A percentile compares a stretch with the other conserved stretches of the same genome.
Evolutionary conservation across 2,888 invertebrate species (phyloP).

Genomic region (Gibbula magus): DNA sequence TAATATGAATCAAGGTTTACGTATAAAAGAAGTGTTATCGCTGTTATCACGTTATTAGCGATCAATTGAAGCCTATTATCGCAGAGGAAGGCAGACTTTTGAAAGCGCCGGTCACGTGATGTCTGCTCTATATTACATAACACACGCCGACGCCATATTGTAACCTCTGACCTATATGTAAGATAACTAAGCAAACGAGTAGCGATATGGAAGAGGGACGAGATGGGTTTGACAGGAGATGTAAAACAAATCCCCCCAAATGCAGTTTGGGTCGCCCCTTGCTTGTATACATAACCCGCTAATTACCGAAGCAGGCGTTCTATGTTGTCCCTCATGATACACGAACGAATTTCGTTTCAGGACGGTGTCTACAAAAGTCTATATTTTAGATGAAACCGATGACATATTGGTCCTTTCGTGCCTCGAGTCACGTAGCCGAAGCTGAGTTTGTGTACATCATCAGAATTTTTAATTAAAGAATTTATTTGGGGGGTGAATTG

Average conservation of each 20-base stretch:
- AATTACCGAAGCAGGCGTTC: background rate
- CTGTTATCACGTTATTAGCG: background rate
- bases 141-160: constrained; percentile 1
- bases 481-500: constrained; percentile 7
- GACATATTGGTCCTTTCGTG: background rate
- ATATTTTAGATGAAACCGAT: constrained; percentile 16
- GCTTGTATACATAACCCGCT: constrained; percentile 19
- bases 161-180: background rate
- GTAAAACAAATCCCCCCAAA: constrained; percentile 8
- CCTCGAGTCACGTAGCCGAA: background rate
- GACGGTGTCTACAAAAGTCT: constrained; percentile 13
- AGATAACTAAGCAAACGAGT: background rate
- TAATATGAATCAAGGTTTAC: too few relatives aligned
- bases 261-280: constrained; percentile 9
- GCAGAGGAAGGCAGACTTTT: background rate
- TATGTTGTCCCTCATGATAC: background rate
- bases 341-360: constrained; percentile 15
- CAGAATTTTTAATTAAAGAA: constrained; percentile 6
- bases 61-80: background rate
- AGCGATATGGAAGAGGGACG: background rate
- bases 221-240: constrained; percentile 5
- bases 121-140: constrained; percentile 16
- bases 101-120: constrained; percentile 10
- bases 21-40: too few relatives aligned
- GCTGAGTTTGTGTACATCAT: constrained; percentile 2